phyloP scores from a whole-genome alignment of 2,113 vertebrate genomes.

The Archocentrus centrarchus region DNA sequence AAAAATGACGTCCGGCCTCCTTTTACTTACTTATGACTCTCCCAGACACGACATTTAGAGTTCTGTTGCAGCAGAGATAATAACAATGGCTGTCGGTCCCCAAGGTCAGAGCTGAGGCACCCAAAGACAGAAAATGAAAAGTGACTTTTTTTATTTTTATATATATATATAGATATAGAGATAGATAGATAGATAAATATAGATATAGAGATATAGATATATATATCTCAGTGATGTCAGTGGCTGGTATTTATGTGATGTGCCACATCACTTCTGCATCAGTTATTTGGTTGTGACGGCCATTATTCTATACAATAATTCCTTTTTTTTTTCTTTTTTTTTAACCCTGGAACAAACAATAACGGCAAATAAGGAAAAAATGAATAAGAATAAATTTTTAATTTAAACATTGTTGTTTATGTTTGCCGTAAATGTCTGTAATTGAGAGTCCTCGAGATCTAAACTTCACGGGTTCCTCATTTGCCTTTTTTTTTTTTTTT shows the following conservation, averaged over 20 bases:
- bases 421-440: neutral
- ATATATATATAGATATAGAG: too few species aligned
- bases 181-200: too few species aligned
- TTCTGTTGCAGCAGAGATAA: neutral
- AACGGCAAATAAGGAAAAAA: neutral
- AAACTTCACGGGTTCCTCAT: fast-evolving
- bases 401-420: neutral
- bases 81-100: neutral
- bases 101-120: neutral
- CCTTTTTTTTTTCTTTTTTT: too few species aligned
- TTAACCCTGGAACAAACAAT: neutral
- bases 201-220: too few species aligned
- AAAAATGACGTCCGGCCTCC: conserved; percentile 34
- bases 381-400: too few species aligned
- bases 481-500: too few species aligned
- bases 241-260: too few species aligned
- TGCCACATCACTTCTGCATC: too few species aligned
- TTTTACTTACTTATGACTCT: conserved; percentile 23
- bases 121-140: neutral
- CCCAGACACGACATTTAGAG: neutral
- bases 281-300: too few species aligned
- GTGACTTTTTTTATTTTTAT: neutral
- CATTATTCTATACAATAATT: too few species aligned
- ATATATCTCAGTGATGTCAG: too few species aligned
- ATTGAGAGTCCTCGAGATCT: neutral